Evolutionary conservation across 37 sponge, comb jelly and placozoan species (phyloP), one percentile per base, ranked within the genome.

Genomic region (Diacarnus erythraeanus): DNA sequence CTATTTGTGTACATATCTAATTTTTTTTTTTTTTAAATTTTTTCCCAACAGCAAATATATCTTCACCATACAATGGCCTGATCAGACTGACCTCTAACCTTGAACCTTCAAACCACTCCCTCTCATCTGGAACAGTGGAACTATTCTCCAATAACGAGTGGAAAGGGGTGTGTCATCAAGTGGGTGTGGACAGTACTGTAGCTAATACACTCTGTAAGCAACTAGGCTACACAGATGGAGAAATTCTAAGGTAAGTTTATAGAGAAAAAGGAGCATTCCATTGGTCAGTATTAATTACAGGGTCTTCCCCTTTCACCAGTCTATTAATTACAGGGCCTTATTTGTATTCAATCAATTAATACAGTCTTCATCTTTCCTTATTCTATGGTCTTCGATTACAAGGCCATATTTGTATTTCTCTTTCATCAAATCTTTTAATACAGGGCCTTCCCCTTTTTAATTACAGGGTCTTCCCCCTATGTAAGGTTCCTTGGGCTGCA

Each of bases 181-280:
- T 40, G 39, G 75, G 65, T 6, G 66, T 69, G 35, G 43, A 22
- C 26, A 20, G 8, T 12, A 22, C 38, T 1, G 42, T 29, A 0
- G 40, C 58, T 4, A 22, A 63, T 30, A 22, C 38, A 9, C 56
- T 75, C 41, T 84, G 85, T 77, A 42, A 71, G 29, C 85, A 84
- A 58, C 57, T 84, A 12, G 85, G 85, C 2, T 84, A 84, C 78
- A 77, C 77, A 18, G 59, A 51, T 12, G 77, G 57, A 38, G 33
- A 1, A 5, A 36, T 21, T 10, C n/a, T 73, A 0, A 61, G 82
- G 82, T 81, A 30, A 27, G 71, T 51, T 15, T 31, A 34, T 20
- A 43, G 22, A 43, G 21, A 36, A 36, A 35, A 29, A 38, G n/a
- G n/a, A n/a, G n/a, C n/a, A n/a, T n/a, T n/a, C n/a, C n/a, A n/a